Percentiles rank a stretch among this genome's conserved stretches.
Conservation (phyloP, 2,888 invertebrate species). For the Dynastes maya region DNA sequence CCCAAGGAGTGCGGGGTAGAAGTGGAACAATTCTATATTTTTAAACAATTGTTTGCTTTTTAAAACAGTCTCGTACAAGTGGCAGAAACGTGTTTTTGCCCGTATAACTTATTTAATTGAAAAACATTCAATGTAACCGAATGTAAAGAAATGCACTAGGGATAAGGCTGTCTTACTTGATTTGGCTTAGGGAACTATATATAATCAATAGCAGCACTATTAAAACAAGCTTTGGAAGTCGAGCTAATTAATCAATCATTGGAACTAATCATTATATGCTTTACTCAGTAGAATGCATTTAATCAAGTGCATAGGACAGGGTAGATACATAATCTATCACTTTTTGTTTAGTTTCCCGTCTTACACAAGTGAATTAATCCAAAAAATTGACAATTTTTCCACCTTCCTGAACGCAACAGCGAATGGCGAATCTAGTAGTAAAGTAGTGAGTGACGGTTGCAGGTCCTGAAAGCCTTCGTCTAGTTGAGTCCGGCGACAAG, state of each 20-base stretch:
- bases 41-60: too few relatives aligned
- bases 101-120: too few relatives aligned
- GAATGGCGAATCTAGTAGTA: constrained; percentile 44
- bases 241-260: not conserved
- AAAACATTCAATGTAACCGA: too few relatives aligned
- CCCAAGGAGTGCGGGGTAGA: too few relatives aligned
- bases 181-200: too few relatives aligned
- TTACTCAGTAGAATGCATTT: constrained; percentile 16
- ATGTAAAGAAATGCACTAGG: too few relatives aligned
- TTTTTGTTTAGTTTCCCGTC: constrained; percentile 35
- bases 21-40: too few relatives aligned
- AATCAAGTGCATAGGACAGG: constrained; percentile 15
- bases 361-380: constrained; percentile 44
- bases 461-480: constrained; percentile 39
- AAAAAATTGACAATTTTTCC: constrained; percentile 51
- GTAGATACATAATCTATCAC: constrained; percentile 38
- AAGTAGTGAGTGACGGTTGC: constrained; percentile 35
- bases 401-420: constrained; percentile 47
- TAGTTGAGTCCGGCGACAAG: constrained; percentile 62
- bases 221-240: too few relatives aligned
- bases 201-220: too few relatives aligned
- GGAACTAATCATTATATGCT: constrained; percentile 15
- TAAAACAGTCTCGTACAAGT: too few relatives aligned
- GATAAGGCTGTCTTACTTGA: too few relatives aligned
- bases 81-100: too few relatives aligned